These are phyloP conservation scores for Melanotaenia boesemani DNA, from an alignment of 2,797 vertebrate species.

Conservation along the genomic window DNA sequence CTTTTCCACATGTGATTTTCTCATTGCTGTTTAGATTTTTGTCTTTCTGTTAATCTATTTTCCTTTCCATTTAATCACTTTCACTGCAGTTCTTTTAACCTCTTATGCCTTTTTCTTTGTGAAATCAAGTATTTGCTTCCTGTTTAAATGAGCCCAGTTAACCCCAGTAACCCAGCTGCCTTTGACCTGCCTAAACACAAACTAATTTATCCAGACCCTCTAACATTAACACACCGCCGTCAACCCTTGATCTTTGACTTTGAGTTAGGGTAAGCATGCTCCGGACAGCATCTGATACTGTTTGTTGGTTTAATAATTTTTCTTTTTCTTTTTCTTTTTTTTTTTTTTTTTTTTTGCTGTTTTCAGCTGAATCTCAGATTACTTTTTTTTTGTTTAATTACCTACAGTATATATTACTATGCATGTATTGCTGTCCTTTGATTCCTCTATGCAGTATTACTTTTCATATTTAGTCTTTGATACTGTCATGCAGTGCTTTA, in stretches of 20 bases:
- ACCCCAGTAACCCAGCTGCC: constrained; percentile 52
- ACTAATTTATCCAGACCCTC: constrained; percentile 59
- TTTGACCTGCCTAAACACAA: constrained; percentile 38
- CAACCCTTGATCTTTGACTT: constrained; percentile 62
- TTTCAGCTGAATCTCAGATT: constrained; percentile 23
- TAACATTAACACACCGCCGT: constrained; percentile 71
- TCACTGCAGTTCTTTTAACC: neutral
- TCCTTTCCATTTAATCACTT: constrained; percentile 6
- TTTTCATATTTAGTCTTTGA: constrained; percentile 12
- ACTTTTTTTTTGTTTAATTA: constrained; percentile 20
- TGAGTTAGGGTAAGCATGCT: constrained; percentile 38
- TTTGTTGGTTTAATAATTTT: constrained; percentile 47
- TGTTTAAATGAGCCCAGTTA: constrained; percentile 32
- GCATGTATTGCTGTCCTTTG: constrained; percentile 25
- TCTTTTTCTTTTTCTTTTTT: constrained; percentile 1
- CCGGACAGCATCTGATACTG: constrained; percentile 55
- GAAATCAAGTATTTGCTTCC: constrained; percentile 6
- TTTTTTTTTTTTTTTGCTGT: constrained; percentile 2
- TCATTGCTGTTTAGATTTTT: constrained; percentile 18
- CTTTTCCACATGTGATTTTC: constrained; percentile 23
- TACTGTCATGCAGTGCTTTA: constrained; percentile 12
- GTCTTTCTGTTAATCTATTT: neutral
- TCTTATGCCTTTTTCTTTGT: constrained; percentile 13
- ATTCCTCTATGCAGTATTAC: neutral
- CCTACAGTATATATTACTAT: neutral